Percentiles rank a stretch among this genome's conserved stretches.
phyloP scores from a whole-genome alignment of 2,888 invertebrate species.

The Myopa testacea region DNA sequence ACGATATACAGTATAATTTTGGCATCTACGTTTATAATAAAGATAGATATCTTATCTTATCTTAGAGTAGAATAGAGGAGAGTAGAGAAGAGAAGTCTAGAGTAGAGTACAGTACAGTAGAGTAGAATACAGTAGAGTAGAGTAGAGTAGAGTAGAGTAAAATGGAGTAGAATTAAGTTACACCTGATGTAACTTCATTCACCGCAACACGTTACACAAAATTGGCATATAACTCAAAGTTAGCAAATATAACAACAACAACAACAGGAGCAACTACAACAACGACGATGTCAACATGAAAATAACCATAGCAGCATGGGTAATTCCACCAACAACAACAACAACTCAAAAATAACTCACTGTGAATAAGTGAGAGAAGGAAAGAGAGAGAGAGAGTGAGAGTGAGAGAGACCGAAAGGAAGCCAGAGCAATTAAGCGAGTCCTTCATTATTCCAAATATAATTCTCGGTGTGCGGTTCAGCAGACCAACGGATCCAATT shows the following conservation, averaged over 20 bases:
- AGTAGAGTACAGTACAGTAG: too few species aligned
- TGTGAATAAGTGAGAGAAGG: neutral
- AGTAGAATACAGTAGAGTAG: too few species aligned
- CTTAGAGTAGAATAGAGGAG: neutral
- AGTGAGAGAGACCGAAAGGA: neutral
- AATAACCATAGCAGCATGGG: neutral
- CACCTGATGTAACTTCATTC: neutral
- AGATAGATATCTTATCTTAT: too few species aligned
- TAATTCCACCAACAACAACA: neutral
- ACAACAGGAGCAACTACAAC: neutral
- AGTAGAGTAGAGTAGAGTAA: too few species aligned
- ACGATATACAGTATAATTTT: too few species aligned
- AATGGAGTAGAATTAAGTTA: too few species aligned
- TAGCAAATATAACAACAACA: conserved; percentile 4
- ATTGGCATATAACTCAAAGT: neutral
- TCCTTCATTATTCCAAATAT: neutral
- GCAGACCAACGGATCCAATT: too few species aligned
- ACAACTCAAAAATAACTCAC: neutral
- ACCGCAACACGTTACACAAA: neutral
- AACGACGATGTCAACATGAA: neutral
- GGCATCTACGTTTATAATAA: too few species aligned
- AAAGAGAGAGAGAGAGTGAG: neutral
- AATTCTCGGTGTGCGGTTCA: neutral
- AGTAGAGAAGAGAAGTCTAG: too few species aligned
- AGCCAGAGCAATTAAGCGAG: neutral